A percentile compares a stretch with the other conserved stretches of the same genome.
Conservation (phyloP, 2,797 vertebrate genomes). For the Cottoperca gobio region DNA sequence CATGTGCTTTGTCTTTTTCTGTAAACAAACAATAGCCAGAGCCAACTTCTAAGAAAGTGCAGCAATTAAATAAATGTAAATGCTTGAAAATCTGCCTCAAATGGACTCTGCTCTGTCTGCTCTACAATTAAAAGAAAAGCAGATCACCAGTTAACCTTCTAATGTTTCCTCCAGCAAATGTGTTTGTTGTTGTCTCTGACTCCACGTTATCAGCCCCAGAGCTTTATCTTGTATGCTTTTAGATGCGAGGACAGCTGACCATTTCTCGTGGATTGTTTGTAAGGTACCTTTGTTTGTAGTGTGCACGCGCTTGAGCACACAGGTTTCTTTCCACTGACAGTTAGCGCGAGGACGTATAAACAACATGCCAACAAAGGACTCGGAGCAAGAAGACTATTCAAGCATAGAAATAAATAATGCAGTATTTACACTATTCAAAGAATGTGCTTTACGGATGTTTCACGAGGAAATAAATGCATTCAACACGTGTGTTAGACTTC, state of each 20-base stretch:
- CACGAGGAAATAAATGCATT: neutral
- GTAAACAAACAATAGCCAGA: neutral
- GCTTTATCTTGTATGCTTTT: neutral
- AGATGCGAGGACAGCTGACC: neutral
- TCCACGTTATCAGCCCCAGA: neutral
- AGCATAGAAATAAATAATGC: neutral
- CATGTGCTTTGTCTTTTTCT: constrained; percentile 7
- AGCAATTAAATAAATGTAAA: constrained; percentile 46
- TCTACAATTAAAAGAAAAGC: neutral
- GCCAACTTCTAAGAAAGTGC: constrained; percentile 17
- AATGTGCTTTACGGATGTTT: neutral
- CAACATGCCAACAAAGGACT: neutral
- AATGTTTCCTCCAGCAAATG: neutral
- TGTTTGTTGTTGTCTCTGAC: too few species aligned
- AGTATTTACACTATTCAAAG: too few species aligned
- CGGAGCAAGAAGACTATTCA: neutral
- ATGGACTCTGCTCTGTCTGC: neutral
- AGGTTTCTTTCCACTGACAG: too few species aligned
- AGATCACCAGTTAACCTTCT: neutral
- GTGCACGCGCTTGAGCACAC: neutral
- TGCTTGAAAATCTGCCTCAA: neutral
- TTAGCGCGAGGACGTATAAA: too few species aligned
- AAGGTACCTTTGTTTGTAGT: too few species aligned
- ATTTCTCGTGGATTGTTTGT: neutral
- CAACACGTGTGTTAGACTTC: neutral